Base-by-base conservation (phyloP, 2,797 vertebrate genomes). In the Phyllotis vaccarum region DNA sequence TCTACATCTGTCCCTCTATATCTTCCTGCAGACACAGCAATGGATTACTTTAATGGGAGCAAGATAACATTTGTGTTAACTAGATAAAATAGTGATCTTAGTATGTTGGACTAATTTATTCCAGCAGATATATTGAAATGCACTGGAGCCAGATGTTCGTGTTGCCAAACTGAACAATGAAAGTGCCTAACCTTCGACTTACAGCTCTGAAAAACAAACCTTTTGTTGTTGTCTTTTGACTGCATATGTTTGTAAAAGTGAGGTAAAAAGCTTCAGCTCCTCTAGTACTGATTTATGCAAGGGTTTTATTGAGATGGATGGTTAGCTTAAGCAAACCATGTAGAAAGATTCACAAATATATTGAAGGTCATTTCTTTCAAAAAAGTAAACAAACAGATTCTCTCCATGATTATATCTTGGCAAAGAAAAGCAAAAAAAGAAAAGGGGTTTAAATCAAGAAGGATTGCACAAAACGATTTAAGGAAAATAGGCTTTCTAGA, bases 131-230 rank as follows among this genome's bases (percentile, higher is more conserved):
- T 96, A 97, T 88, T 96, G 95, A 93, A 96, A 94, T 97, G 75
- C 96, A 86, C 92, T 91, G 64, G 91, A 97, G 93, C 95, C 96
- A 98, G 95, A 96, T 97, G 94, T 98, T 97, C 87, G 76, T 54
- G 62, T 68, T 95, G 82, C 62, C 91, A 96, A 95, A 96, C 0
- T 68, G 70, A 95, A 91, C 93, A 93, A 60, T 93, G 87, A 97
- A 97, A 93, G 81, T 94, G 92, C 75, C 89, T 95, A 87, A 93
- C 86, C 92, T 94, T 87, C 96, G 92, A 93, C 79, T 96, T 96
- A 95, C 46, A 82, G 74, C 75, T n/a, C 70, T 78, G 43, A 52
- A 40, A 96, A 95, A 96, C 66, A 92, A 97, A 72, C 82, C n/a
- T 62, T 37, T 34, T 56, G 46, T 56, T 58, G 17, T 58, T 60